Evolutionary conservation across 2,113 vertebrate species (phyloP).

Genomic region (Tor tambroides): DNA sequence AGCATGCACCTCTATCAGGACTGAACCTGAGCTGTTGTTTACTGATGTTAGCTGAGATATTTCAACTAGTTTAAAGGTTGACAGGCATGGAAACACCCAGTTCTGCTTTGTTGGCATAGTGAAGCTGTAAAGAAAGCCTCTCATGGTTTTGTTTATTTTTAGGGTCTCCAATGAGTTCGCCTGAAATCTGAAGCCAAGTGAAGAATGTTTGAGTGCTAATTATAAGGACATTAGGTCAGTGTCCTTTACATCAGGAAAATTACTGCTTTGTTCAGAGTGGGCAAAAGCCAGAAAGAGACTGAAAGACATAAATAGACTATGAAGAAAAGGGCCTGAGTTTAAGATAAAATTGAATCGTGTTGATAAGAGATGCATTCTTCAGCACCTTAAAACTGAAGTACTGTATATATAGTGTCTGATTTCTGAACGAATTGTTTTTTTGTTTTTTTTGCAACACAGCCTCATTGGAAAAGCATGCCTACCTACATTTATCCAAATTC

Average conservation of each 20-base stretch:
- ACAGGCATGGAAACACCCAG: neutral
- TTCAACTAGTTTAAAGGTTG: constrained; percentile 16
- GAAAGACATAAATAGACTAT: neutral
- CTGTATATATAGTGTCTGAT: too few relatives aligned
- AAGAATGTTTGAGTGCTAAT: neutral
- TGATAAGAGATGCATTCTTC: neutral
- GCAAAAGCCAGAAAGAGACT: neutral
- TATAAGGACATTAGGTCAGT: constrained; percentile 27
- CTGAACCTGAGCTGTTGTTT: neutral
- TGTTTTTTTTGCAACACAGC: too few relatives aligned
- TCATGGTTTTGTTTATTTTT: constrained; percentile 26
- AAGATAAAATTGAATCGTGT: too few relatives aligned
- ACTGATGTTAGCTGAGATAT: constrained; percentile 19
- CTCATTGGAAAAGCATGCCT: neutral
- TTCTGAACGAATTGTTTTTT: too few relatives aligned
- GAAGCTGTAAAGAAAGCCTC: constrained; percentile 2
- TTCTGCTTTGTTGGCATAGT: neutral
- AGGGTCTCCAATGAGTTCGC: neutral
- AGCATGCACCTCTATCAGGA: neutral
- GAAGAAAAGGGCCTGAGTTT: neutral
- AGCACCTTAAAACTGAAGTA: neutral
- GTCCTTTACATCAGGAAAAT: constrained; percentile 4
- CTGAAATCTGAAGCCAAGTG: constrained; percentile 13
- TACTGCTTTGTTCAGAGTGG: neutral
- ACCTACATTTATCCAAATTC: neutral